Evolutionary conservation across 2,113 vertebrate genomes (phyloP).

Genomic region (Euleptes europaea): DNA sequence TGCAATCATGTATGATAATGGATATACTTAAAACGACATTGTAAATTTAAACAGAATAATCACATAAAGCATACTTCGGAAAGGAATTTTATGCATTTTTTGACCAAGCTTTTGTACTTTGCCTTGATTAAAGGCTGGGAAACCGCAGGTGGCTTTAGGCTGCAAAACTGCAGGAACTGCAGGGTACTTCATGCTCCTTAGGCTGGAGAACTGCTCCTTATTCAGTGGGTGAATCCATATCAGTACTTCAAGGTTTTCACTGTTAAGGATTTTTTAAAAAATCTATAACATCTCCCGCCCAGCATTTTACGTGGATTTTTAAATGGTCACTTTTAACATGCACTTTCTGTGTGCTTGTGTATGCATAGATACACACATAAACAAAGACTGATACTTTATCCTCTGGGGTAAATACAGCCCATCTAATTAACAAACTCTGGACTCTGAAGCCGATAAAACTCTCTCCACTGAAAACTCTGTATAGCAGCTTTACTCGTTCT

Average conservation of each 20-base stretch:
- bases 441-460: not conserved
- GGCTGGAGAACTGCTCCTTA: too few relatives aligned
- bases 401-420: not conserved
- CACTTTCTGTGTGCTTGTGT: not conserved
- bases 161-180: not conserved
- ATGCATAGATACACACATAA: not conserved
- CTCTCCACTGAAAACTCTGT: slow-evolving; percentile 23
- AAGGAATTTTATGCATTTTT: not conserved
- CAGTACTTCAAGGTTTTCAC: too few relatives aligned
- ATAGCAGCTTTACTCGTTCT: slow-evolving; percentile 44
- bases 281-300: not conserved
- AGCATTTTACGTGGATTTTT: not conserved
- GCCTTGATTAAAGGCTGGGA: not conserved
- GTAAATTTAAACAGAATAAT: too few relatives aligned
- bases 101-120: not conserved
- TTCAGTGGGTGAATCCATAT: too few relatives aligned
- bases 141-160: not conserved
- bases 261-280: not conserved
- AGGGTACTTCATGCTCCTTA: too few relatives aligned
- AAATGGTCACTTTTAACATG: not conserved
- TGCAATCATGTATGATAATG: too few relatives aligned
- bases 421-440: not conserved
- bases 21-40: too few relatives aligned
- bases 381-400: not conserved
- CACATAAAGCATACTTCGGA: too few relatives aligned